phyloP scores from a whole-genome alignment of 2,113 vertebrate genomes.

The Spea bombifrons region DNA sequence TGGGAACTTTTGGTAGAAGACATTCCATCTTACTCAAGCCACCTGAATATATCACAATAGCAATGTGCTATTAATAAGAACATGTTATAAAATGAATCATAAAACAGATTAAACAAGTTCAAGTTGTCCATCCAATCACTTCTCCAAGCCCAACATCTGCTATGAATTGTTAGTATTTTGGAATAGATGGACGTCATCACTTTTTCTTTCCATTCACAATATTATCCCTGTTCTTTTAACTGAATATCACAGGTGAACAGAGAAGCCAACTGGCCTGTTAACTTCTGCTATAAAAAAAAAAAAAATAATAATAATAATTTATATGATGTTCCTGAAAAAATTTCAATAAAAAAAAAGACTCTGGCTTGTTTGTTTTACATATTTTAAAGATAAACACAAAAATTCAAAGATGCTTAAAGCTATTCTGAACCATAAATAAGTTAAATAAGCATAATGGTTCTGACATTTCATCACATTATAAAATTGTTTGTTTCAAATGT shows the following conservation, averaged over 20 bases:
- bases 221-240: conserved; percentile 29
- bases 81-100: background rate
- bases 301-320: conserved; percentile 13
- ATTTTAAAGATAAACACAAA: no score
- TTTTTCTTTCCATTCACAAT: conserved; percentile 21
- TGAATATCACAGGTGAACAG: conserved; percentile 2
- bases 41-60: background rate
- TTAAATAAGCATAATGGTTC: no score
- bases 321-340: background rate
- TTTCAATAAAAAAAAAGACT: background rate
- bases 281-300: conserved; percentile 17
- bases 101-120: conserved; percentile 6
- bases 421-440: no score
- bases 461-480: no score
- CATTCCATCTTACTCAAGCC: background rate
- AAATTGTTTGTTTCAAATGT: no score
- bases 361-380: no score
- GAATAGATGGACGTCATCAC: conserved; percentile 7
- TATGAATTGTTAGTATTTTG: conserved; percentile 30
- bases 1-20: no score
- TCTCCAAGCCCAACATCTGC: conserved; percentile 22
- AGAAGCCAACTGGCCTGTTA: conserved; percentile 5
- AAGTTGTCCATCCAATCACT: conserved; percentile 3
- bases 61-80: conserved; percentile 1
- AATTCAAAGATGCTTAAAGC: no score